Base-by-base conservation (phyloP, 1,140 invertebrate genomes). In the Parasteatoda tepidariorum region DNA sequence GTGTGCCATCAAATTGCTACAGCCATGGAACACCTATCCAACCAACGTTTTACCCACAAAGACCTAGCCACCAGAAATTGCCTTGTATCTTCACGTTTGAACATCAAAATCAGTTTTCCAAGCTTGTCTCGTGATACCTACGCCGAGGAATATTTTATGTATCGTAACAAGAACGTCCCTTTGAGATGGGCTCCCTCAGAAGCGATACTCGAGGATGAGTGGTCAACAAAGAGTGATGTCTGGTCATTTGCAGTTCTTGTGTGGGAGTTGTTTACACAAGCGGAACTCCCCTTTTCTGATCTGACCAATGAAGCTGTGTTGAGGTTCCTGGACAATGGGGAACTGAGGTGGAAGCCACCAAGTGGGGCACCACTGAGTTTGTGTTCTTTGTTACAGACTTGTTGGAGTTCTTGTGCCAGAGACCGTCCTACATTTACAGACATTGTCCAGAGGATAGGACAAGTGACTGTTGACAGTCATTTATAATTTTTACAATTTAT, bases 51-150 rank as follows among this genome's bases (percentile, higher is more conserved):
- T 48, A 93, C 96, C 3, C 96, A 97, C 88, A 92, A 93, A 86
- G 97, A 99, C 89, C 90, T 99, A 78, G 96, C 97, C 5, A 94
- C 97, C 0, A 91, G 97, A n/a, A 99, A 99, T 88, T 96, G 97
- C 87, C 89, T 97, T 22, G 93, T 98, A 59, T 93, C 94, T 0
- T 95, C 95, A 24, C 92, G 93, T 83, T 90, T 97, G 2, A 92
- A 93, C 26, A 91, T 97, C 9, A 97, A 98, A 91, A 92, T 98
- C 48, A 94, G 95, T 3, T 90, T 94, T 86, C 92, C 95, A 0
- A 93, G 93, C 26, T 91, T 97, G 83, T 93, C 93, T 55, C 93
- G 94, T 85, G 86, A 86, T 31, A 86, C 86, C 3, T 86, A 86
- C 59, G 59, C 84, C 31, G 62, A 70, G 9, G 86, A 87, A 41